Evolutionary conservation across 2,888 invertebrate species (phyloP), one percentile per base, ranked within the genome.

Genomic region (Neuroscelio doddi): DNA sequence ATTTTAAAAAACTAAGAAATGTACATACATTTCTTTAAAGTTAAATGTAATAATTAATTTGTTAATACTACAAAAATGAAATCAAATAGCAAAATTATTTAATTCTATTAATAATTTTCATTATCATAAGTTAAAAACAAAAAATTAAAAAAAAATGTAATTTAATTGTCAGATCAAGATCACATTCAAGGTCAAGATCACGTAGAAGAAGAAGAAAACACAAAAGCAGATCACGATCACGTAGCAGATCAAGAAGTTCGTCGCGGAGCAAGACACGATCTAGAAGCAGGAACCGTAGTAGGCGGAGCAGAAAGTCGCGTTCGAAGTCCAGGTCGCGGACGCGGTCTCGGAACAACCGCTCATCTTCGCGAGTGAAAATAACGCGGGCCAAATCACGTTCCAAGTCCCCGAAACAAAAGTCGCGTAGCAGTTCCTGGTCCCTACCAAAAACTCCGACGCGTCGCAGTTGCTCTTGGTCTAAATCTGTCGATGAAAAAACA

Each of bases 381-480:
- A 81, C 81, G 1, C 64, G 81, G 8, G 81, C 81, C 0, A 79
- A 68, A 34, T 81, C 81, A n/a, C 71, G 78, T 3, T 69, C 59
- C 0, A 39, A 15, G 0, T 71, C 77, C 3, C 64, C 69, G 1
- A 73, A 46, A 16, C 77, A 52, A 65, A 76, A 81, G 32, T 83
- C 82, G 1, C 80, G 88, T 0, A 88, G 89, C 0, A 88, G 88
- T 68, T 90, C 90, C 10, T 90, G 90, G 89, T 90, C 90, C 0
- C 77, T 88, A 42, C 89, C 89, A 56, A 71, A 86, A 65, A 87
- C 87, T 7, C 70, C 85, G 57, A 73, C 34, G 32, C 73, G 73
- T 26, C 68, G 80, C 21, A 83, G 82, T 34, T 86, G 86, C 64
- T 88, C 88, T 0, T 89, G 89, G 89, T 88, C 89, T 0, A 87